A percentile compares a stretch with the other conserved stretches of the same genome.
These are phyloP conservation scores for Bettongia penicillata DNA, from an alignment of 2,113 vertebrate species.

Conservation along the genomic window DNA sequence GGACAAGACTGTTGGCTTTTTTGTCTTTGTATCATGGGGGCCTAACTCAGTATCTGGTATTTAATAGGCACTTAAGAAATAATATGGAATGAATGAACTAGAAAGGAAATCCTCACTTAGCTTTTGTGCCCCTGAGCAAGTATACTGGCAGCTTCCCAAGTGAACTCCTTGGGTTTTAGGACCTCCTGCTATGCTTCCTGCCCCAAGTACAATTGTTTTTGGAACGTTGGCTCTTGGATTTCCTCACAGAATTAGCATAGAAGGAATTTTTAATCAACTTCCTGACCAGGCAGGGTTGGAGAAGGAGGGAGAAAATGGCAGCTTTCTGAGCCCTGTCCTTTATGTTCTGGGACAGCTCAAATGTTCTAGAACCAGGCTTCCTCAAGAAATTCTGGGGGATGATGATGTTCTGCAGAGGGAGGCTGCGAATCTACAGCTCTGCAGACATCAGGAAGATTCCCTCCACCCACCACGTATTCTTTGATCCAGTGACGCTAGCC, in stretches of 20 bases:
- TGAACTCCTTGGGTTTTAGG: neutral
- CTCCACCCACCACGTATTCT: neutral
- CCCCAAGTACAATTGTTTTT: neutral
- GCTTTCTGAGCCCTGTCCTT: neutral
- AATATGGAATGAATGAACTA: neutral
- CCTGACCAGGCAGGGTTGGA: neutral
- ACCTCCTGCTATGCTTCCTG: neutral
- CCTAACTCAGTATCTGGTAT: neutral
- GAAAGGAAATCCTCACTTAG: neutral
- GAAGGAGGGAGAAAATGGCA: neutral
- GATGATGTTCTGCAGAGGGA: neutral
- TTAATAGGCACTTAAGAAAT: neutral
- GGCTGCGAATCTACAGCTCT: neutral
- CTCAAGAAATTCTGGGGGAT: neutral
- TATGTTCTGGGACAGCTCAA: neutral
- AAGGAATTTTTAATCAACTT: neutral
- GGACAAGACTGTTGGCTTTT: neutral
- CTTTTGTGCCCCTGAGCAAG: neutral
- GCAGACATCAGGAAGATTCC: neutral
- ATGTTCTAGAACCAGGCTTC: neutral
- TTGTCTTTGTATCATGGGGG: neutral
- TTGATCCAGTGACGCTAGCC: neutral
- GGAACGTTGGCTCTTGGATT: neutral
- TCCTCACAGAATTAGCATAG: neutral
- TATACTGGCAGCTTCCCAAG: neutral